Evolutionary conservation across 1,140 invertebrate species (phyloP), one percentile per base, ranked within the genome.

Genomic region (Rhagoletis pomonella): DNA sequence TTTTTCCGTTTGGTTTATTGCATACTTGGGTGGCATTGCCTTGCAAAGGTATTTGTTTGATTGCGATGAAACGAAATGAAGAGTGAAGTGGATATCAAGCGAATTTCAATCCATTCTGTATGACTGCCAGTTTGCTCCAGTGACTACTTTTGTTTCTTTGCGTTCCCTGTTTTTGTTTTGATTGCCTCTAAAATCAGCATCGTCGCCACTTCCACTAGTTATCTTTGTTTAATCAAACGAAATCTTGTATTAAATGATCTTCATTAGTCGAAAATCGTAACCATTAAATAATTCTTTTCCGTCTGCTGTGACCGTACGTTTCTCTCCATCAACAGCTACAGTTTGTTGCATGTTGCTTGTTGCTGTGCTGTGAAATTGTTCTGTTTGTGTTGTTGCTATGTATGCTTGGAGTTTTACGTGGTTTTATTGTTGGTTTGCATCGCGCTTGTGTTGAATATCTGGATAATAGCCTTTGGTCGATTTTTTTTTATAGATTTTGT

Each of bases 181-280:
- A 17, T 14, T 73, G 39, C 42, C 67, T 10, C 44, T 4, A 47
- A 6, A 29, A 29, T 29, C 42, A 73, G 39, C 73, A 9, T 42
- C 73, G 14, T 47, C 47, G 0, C 5, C 44, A n/a, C n/a, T 60
- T 39, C 59, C 47, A 19, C 44, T 50, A 64, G 62, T 87, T 87
- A 87, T 87, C 87, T 87, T 19, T 60, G 59, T 87, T 87, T 87
- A 87, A 87, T 87, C 85, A 87, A 87, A 87, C 87, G 81, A 44
- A 87, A 87, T 87, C 87, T 87, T 44, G 60, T 87, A 87, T 85
- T 87, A 87, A 87, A 87, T 87, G 85, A 87, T 87, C 87, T 87
- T 87, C 87, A 87, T 87, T 87, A 87, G 87, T 85, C 60, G 59
- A 87, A 87, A 69, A 81, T 81, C 87, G 65, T 67, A 62, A 87